Conservation (phyloP, 2,888 invertebrate genomes). For the Cerceris ruficornis region DNA sequence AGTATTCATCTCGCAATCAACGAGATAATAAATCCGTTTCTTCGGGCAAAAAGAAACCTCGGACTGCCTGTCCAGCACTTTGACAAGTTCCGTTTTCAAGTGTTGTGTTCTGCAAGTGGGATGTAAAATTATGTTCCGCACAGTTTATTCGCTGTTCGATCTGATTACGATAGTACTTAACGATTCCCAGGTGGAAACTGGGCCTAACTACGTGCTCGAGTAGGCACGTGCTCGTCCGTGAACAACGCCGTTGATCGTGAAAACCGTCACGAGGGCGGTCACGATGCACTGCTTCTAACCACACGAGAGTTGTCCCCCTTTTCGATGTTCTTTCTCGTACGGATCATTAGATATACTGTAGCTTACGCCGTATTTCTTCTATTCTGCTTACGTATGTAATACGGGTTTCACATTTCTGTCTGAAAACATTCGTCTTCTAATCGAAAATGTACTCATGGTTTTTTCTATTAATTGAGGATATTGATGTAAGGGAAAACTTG, state of each 20-base stretch:
- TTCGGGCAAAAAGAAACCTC: too few relatives aligned
- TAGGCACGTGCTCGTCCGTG: slow-evolving; percentile 45
- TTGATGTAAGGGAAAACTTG: too few relatives aligned
- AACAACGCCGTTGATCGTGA: slow-evolving; percentile 48
- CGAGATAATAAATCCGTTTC: too few relatives aligned
- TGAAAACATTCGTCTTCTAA: too few relatives aligned
- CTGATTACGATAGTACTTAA: slow-evolving; percentile 35
- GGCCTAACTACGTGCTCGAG: slow-evolving; percentile 39
- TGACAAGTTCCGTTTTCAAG: background rate
- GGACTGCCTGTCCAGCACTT: background rate
- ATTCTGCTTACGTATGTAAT: background rate
- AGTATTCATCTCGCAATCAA: too few relatives aligned
- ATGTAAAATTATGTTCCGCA: slow-evolving; percentile 29
- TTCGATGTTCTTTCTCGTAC: slow-evolving; percentile 23
- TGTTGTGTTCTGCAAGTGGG: slow-evolving; percentile 1
- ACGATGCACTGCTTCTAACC: slow-evolving; percentile 12
- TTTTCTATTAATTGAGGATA: too few relatives aligned
- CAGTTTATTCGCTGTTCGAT: slow-evolving; percentile 35
- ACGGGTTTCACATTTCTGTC: too few relatives aligned
- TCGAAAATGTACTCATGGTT: too few relatives aligned
- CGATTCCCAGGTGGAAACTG: slow-evolving; percentile 45
- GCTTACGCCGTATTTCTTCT: background rate
- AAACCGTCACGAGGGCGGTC: slow-evolving; percentile 42
- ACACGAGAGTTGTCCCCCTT: slow-evolving; percentile 53
- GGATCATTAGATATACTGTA: slow-evolving; percentile 1